Evolutionary conservation across 2,113 vertebrate genomes (phyloP), one percentile per base, ranked within the genome.

Genomic region (Proteles cristata): DNA sequence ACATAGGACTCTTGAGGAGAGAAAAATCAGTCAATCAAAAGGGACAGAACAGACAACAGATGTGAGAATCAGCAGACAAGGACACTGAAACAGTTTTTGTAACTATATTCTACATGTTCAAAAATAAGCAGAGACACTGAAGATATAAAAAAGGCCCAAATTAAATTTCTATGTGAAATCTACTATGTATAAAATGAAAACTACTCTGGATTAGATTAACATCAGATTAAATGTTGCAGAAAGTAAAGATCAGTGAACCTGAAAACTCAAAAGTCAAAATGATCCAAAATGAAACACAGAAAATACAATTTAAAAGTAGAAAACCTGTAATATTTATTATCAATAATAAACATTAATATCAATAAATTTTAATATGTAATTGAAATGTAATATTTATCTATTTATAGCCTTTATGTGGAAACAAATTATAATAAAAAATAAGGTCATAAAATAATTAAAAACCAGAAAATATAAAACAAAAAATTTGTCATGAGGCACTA

Each of bases 391-490:
- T 31, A 39, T n/a, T 81, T 76, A 61, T 45, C 66, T 87, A 76
- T 81, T 90, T 90, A 86, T 5, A 86, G 66, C 15, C 33, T 94
- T n/a, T 50, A 16, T 61, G 23, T 25, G 39, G 31, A 93, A 90
- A 84, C n/a, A 76, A 94, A 73, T 39, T 50, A 3, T 79, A 68
- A 88, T 82, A 58, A 68, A 79, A 66, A 63, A 85, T 7, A 50
- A 45, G 17, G 35, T 48, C 50, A 81, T 33, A 69, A 81, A 82
- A 71, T 82, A 88, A 28, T 63, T 91, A 43, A 97, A 91, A 79
- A 83, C 6, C 69, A 83, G 50, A 93, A 96, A 92, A 94, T 85
- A 92, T 58, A 88, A 90, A 88, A 96, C 3, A 69, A 43, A 14
- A 28, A 73, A 93, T 35, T 85, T 21, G 4, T 58, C 50, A 71